phyloP scores from a whole-genome alignment of 1,140 invertebrate genomes.

The Odontomachus brunneus region DNA sequence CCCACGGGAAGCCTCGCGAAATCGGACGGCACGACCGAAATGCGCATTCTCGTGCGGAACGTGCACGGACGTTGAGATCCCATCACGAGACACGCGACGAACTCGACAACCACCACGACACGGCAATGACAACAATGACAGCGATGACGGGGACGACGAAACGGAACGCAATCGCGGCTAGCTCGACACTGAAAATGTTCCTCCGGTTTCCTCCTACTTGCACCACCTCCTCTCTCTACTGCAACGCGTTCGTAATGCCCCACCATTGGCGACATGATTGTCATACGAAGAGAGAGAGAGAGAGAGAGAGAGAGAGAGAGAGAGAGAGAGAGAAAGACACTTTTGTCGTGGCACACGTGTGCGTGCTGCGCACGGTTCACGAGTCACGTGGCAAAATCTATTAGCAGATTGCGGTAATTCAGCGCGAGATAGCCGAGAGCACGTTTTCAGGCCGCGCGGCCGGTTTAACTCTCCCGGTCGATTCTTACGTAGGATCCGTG shows the following conservation, averaged over 20 bases:
- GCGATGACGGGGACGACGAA: neutral
- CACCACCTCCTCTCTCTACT: slow-evolving; percentile 26
- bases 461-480: neutral
- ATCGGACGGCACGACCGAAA: slow-evolving; percentile 13
- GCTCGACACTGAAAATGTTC: slow-evolving; percentile 46
- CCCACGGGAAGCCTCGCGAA: neutral
- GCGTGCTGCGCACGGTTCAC: slow-evolving; percentile 51
- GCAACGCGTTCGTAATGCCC: slow-evolving; percentile 44
- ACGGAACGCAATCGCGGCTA: slow-evolving; percentile 29
- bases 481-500: neutral
- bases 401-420: slow-evolving; percentile 55
- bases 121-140: neutral
- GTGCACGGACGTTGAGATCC: neutral
- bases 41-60: slow-evolving; percentile 16
- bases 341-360: slow-evolving; percentile 21
- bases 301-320: neutral
- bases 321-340: neutral
- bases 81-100: slow-evolving; percentile 11
- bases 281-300: neutral
- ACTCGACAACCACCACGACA: neutral
- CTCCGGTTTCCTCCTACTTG: slow-evolving; percentile 52
- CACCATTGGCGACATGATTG: slow-evolving; percentile 18
- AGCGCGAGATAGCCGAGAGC: neutral
- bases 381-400: slow-evolving; percentile 56
- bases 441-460: slow-evolving; percentile 23